Percentiles rank a stretch among this genome's conserved stretches.
Conservation (phyloP, 2,113 vertebrate genomes). For the Crotalus horridus region DNA sequence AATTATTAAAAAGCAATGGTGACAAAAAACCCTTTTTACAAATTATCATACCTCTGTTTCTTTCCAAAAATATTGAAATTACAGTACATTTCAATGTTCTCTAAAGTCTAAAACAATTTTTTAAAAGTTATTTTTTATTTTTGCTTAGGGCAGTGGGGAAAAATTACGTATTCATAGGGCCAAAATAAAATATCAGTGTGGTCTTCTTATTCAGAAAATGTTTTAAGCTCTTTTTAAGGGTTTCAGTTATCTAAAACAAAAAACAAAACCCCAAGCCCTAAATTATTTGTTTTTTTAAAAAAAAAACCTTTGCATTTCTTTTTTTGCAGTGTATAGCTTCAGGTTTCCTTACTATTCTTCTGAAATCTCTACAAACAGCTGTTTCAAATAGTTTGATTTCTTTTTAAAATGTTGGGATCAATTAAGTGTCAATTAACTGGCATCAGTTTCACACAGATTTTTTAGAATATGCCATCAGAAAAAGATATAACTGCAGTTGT, state of each 20-base stretch:
- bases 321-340: conserved; percentile 1
- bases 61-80: neutral
- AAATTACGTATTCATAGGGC: neutral
- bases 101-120: neutral
- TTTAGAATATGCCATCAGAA: conserved; percentile 3
- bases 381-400: conserved; percentile 14
- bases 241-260: conserved; percentile 7
- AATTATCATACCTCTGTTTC: neutral
- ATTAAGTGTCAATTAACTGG: conserved; percentile 25
- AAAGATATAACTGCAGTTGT: neutral
- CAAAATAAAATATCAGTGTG: neutral
- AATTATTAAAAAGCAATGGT: neutral
- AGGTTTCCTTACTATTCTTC: conserved; percentile 16
- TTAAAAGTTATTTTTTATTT: neutral
- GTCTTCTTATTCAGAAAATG: neutral
- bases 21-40: neutral
- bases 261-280: neutral
- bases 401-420: conserved; percentile 24
- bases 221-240: conserved; percentile 13
- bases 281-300: neutral
- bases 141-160: neutral
- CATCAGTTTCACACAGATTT: conserved; percentile 19
- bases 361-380: conserved; percentile 5
- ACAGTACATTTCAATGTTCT: neutral
- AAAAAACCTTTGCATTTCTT: neutral